Percentiles rank a stretch among this genome's conserved stretches.
Conservation (phyloP, 2,797 vertebrate species). For the Rhinella marina region DNA sequence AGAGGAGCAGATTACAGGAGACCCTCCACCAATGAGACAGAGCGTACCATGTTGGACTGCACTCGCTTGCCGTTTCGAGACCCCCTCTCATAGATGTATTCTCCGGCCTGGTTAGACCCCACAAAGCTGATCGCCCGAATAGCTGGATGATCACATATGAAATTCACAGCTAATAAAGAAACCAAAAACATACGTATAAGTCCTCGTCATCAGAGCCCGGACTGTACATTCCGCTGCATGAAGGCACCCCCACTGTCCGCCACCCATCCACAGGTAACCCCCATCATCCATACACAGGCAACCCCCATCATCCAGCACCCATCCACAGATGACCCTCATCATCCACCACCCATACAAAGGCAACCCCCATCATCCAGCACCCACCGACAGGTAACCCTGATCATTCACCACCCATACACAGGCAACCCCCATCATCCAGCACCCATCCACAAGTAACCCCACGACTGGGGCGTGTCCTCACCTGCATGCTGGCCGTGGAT, state of each 20-base stretch:
- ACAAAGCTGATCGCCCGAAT: constrained; percentile 99
- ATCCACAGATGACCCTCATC: neutral
- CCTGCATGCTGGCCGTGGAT: constrained; percentile 93
- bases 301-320: neutral
- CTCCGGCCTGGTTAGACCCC: constrained; percentile 96
- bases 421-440: neutral
- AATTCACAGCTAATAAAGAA: constrained; percentile 90
- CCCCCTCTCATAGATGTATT: constrained; percentile 94
- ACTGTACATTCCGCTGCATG: too few species aligned
- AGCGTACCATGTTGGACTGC: constrained; percentile 93
- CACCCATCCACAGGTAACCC: too few species aligned
- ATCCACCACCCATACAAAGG: neutral
- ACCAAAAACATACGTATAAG: constrained; percentile 55
- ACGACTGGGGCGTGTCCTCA: constrained; percentile 64
- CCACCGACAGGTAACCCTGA: too few species aligned
- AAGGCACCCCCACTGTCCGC: too few species aligned
- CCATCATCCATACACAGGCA: neutral
- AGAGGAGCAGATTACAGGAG: neutral
- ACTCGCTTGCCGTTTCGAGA: constrained; percentile 94
- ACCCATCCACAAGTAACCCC: neutral
- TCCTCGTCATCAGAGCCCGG: too few species aligned
- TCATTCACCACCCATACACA: neutral
- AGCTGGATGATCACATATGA: constrained; percentile 93
- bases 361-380: neutral
- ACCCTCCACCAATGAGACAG: neutral